These are phyloP conservation scores for Ia io DNA, from an alignment of 2,113 vertebrate species.

Conservation along the genomic window DNA sequence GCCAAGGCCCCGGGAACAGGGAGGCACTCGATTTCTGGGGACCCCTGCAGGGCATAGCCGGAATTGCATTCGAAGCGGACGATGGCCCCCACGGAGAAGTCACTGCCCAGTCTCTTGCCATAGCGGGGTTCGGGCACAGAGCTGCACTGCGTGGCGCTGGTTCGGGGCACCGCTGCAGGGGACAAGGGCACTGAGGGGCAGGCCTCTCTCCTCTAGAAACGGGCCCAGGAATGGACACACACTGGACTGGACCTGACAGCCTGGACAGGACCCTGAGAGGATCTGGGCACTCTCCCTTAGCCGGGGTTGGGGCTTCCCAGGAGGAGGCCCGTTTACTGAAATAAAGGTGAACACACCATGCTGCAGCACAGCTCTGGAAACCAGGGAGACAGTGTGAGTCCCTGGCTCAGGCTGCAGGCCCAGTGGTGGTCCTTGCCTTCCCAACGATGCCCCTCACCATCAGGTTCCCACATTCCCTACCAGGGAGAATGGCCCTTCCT, in stretches of 20 bases:
- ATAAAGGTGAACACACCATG: rapidly evolving
- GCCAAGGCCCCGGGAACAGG: constrained; percentile 94
- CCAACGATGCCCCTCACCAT: neutral
- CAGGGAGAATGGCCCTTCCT: neutral
- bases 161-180: constrained; percentile 92
- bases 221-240: neutral
- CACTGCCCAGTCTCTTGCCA: constrained; percentile 92
- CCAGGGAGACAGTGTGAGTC: neutral
- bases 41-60: constrained; percentile 91
- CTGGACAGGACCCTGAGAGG: neutral
- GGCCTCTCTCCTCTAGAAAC: neutral
- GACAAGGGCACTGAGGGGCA: constrained; percentile 33
- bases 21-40: constrained; percentile 91
- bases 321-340: neutral
- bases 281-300: neutral
- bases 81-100: constrained; percentile 92
- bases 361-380: neutral
- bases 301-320: neutral
- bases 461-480: neutral
- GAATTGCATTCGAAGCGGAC: constrained; percentile 94
- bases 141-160: constrained; percentile 97
- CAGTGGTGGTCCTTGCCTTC: neutral
- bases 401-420: neutral
- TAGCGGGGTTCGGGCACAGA: constrained; percentile 96
- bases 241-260: neutral